Evolutionary conservation across 92 coral and sea anemone genomes (phyloP).

Genomic region (Diadumene lineata): DNA sequence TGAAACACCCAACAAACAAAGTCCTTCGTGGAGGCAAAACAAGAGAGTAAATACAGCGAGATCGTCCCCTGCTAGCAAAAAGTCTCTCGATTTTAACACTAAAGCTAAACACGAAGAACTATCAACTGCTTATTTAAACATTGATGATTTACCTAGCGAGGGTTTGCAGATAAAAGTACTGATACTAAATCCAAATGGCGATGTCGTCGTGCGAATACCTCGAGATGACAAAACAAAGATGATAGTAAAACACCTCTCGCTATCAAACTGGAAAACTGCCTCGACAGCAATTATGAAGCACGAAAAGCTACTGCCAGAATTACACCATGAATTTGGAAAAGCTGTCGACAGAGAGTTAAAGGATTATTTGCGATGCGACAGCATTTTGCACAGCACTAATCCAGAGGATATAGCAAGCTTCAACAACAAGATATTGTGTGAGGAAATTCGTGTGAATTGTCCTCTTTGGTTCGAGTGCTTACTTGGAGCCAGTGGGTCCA

Average conservation of each 20-base stretch:
- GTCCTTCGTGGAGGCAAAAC: slow-evolving; percentile 52
- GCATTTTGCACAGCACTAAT: slow-evolving; percentile 35
- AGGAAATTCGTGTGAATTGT: slow-evolving; percentile 47
- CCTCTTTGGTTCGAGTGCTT: slow-evolving; percentile 54
- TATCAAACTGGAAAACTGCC: slow-evolving; percentile 46
- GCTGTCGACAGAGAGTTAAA: slow-evolving; percentile 35
- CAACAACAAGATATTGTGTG: slow-evolving; percentile 48
- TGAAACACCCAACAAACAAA: slow-evolving; percentile 30
- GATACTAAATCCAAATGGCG: slow-evolving; percentile 24
- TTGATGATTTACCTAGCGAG: slow-evolving; percentile 40
- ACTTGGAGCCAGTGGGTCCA: slow-evolving; percentile 51
- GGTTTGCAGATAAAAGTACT: slow-evolving; percentile 52
- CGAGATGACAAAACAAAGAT: slow-evolving; percentile 35
- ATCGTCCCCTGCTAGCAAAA: not conserved
- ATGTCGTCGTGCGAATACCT: slow-evolving; percentile 38
- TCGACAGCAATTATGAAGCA: slow-evolving; percentile 31
- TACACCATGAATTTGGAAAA: slow-evolving; percentile 18
- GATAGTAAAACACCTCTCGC: slow-evolving; percentile 31
- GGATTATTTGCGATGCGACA: slow-evolving; percentile 28
- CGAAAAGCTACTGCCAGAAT: slow-evolving; percentile 29
- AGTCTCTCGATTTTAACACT: too few species aligned
- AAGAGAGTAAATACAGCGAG: too few species aligned
- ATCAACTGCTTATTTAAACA: slow-evolving; percentile 4
- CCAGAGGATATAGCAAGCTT: slow-evolving; percentile 62
- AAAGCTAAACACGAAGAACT: too few species aligned